These are phyloP conservation scores for Sarcoramphus papa DNA, from an alignment of 2,797 vertebrate species.

Conservation along the genomic window DNA sequence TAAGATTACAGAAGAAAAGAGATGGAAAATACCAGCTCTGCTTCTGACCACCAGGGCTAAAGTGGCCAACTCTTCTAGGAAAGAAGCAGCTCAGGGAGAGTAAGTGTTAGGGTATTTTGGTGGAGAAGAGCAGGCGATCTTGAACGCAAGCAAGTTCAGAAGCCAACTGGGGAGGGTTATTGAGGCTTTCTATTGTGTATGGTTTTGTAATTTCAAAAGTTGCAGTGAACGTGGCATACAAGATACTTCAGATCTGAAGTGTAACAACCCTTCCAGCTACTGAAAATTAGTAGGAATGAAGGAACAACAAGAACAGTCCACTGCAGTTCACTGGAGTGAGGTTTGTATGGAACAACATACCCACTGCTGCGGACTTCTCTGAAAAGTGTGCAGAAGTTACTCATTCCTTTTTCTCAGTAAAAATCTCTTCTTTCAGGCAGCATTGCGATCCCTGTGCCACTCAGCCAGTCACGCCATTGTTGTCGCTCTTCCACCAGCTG, in stretches of 20 bases:
- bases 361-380: not conserved
- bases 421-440: not conserved
- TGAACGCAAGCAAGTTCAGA: not conserved
- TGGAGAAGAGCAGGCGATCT: not conserved
- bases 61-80: not conserved
- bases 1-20: not conserved
- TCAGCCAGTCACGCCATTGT: not conserved
- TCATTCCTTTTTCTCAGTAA: not conserved
- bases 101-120: not conserved
- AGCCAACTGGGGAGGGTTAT: not conserved
- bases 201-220: not conserved
- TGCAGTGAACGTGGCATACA: rapidly evolving
- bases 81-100: not conserved
- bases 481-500: not conserved
- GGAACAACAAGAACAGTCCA: not conserved
- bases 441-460: not conserved
- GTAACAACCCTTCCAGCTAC: not conserved
- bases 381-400: not conserved
- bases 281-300: not conserved
- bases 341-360: not conserved
- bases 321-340: not conserved
- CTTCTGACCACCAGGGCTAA: not conserved
- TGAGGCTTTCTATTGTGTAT: not conserved
- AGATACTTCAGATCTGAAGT: not conserved
- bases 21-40: not conserved